Conservation (phyloP, 2,113 vertebrate species). For the Vombatus ursinus region DNA sequence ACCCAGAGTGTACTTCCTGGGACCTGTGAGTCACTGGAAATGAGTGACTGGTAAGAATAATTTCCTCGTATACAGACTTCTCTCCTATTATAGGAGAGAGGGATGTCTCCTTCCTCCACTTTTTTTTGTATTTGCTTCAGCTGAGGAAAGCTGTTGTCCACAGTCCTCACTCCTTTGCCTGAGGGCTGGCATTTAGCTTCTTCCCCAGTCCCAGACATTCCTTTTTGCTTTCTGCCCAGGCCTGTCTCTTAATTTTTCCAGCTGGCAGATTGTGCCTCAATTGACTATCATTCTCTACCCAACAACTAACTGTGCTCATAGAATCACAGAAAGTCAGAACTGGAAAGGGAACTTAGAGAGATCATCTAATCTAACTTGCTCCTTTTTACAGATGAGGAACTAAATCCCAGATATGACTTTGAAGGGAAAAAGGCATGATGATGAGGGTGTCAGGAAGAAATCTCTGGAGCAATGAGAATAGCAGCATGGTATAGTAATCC, state of each 20-base stretch:
- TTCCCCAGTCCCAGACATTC: not conserved
- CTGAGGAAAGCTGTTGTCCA: not conserved
- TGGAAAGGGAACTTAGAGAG: not conserved
- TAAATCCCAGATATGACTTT: not conserved
- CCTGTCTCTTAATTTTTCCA: conserved; percentile 18
- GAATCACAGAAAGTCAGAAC: not conserved
- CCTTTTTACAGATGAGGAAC: not conserved
- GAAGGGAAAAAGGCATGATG: not conserved
- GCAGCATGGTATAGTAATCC: not conserved
- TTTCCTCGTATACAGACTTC: no score
- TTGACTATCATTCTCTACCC: not conserved
- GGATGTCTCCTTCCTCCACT: not conserved
- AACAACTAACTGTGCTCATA: not conserved
- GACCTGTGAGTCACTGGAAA: not conserved
- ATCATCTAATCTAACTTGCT: not conserved
- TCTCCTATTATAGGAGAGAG: not conserved
- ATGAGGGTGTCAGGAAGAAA: not conserved
- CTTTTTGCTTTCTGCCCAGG: not conserved
- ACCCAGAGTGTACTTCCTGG: not conserved
- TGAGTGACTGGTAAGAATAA: no score
- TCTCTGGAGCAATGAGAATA: not conserved
- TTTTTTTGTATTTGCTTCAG: not conserved
- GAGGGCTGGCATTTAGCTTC: not conserved
- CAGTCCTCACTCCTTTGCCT: not conserved
- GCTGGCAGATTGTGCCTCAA: not conserved